phyloP scores from a whole-genome alignment of 2,113 vertebrate species.

The Amphiprion ocellaris region DNA sequence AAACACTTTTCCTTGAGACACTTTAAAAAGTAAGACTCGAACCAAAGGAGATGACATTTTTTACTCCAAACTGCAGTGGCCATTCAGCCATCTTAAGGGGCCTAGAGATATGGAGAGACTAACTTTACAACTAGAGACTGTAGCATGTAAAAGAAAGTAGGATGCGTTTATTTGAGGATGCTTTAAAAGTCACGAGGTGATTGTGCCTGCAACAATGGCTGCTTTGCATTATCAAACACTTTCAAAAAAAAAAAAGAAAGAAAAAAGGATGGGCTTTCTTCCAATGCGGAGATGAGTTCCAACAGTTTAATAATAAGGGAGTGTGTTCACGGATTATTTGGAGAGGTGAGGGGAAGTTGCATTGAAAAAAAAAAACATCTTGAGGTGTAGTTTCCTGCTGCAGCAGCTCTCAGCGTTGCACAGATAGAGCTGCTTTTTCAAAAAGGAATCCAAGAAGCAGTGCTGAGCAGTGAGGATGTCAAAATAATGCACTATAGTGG shows the following conservation, averaged over 20 bases:
- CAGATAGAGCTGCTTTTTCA: conserved; percentile 21
- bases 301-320: not conserved
- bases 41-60: conserved; percentile 66
- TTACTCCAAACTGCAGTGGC: conserved; percentile 56
- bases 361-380: not conserved
- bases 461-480: conserved; percentile 61
- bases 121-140: conserved; percentile 64
- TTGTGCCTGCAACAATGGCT: conserved; percentile 7
- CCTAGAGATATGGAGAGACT: conserved; percentile 52
- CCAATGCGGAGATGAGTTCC: not conserved
- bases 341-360: conserved; percentile 20
- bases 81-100: conserved; percentile 76
- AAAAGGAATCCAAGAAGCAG: conserved; percentile 18
- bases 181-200: conserved; percentile 25
- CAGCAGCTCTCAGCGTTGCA: conserved; percentile 29
- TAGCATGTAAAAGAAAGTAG: not conserved
- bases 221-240: conserved; percentile 18
- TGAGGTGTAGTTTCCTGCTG: conserved; percentile 25
- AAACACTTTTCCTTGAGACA: conserved; percentile 12
- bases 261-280: not conserved
- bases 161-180: not conserved
- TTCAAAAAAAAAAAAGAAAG: not conserved
- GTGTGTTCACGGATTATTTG: not conserved
- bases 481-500: conserved; percentile 61
- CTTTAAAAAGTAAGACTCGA: conserved; percentile 40